phyloP scores from a whole-genome alignment of 2,113 vertebrate genomes.

The Colius striatus region DNA sequence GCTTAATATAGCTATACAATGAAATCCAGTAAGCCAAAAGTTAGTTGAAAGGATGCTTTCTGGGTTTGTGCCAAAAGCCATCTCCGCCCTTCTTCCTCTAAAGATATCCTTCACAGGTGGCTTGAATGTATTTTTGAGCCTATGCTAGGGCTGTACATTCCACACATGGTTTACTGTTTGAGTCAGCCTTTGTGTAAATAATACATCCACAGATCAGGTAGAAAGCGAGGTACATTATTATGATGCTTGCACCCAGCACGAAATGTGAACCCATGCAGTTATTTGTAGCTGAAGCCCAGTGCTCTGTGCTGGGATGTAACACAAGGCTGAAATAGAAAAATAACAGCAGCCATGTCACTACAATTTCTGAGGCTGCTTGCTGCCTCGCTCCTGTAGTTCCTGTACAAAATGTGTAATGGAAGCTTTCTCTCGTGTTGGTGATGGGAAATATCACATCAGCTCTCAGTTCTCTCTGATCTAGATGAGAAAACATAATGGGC shows the following conservation, averaged over 20 bases:
- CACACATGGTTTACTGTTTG: not conserved
- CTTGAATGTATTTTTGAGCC: slow-evolving; percentile 16
- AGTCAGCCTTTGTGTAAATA: not conserved
- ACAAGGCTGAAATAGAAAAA: not conserved
- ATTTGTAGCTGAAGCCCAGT: not conserved
- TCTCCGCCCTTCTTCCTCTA: not conserved
- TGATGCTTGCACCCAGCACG: not conserved
- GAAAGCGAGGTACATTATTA: not conserved
- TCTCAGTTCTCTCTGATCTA: not conserved
- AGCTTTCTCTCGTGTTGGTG: not conserved
- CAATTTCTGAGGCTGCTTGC: not conserved
- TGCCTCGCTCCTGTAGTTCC: not conserved
- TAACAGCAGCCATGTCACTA: not conserved
- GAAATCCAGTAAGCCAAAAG: slow-evolving; percentile 7
- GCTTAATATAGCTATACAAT: not conserved
- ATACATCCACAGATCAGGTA: not conserved
- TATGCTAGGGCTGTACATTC: not conserved
- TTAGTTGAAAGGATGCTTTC: not conserved
- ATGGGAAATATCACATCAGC: not conserved
- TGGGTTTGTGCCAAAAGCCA: slow-evolving; percentile 13
- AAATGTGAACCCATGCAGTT: not conserved
- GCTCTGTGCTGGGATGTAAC: not conserved
- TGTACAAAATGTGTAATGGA: not conserved
- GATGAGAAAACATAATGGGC: not conserved
- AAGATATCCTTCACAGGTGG: slow-evolving; percentile 24